Conservation (phyloP, 2,888 invertebrate species). For the Amiota mariae region DNA sequence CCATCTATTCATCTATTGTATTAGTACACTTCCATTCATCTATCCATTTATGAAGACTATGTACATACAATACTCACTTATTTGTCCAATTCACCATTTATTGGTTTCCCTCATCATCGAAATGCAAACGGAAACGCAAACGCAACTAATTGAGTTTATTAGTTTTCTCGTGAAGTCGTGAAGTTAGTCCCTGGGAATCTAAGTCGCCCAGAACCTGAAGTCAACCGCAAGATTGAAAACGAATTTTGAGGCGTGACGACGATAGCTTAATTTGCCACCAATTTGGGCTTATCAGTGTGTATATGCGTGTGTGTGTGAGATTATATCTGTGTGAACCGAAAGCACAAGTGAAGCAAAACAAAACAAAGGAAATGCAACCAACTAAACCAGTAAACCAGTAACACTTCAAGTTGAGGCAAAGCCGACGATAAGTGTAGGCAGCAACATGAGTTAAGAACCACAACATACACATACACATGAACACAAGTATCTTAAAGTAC, state of each 20-base stretch:
- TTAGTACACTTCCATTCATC: not conserved
- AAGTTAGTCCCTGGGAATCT: not conserved
- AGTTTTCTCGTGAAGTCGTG: not conserved
- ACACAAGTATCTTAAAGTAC: too few species aligned
- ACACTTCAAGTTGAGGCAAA: too few species aligned
- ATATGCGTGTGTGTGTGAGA: not conserved
- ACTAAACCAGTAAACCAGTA: not conserved
- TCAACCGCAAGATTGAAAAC: not conserved
- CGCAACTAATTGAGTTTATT: slow-evolving; percentile 5
- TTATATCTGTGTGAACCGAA: too few species aligned
- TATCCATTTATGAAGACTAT: too few species aligned
- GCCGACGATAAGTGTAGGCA: too few species aligned
- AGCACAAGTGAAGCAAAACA: not conserved
- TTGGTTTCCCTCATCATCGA: too few species aligned
- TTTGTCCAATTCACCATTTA: too few species aligned
- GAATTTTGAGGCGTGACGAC: slow-evolving; percentile 32
- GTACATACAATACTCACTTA: not conserved
- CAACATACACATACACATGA: too few species aligned
- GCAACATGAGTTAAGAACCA: too few species aligned
- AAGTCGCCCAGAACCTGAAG: not conserved
- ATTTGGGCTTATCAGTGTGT: slow-evolving; percentile 59
- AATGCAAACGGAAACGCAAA: not conserved
- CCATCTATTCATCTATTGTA: too few species aligned
- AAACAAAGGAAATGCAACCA: slow-evolving; percentile 1
- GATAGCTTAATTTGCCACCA: slow-evolving; percentile 67